phyloP scores from a whole-genome alignment of 1,140 invertebrate genomes.

The Polypedilum pembai region DNA sequence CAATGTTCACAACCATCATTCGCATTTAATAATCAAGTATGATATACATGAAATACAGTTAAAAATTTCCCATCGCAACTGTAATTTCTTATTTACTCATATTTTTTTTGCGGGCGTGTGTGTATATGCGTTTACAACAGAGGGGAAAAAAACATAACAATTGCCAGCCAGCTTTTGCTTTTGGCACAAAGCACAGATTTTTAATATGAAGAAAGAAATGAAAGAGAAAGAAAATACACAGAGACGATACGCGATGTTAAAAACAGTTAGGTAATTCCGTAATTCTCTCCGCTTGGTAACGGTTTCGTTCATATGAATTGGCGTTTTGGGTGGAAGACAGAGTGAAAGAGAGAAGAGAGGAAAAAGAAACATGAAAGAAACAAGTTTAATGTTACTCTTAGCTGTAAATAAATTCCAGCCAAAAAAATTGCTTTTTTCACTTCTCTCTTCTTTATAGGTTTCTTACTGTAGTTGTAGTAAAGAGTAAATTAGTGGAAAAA shows the following conservation, averaged over 20 bases:
- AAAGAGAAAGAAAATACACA: background rate
- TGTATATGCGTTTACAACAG: background rate
- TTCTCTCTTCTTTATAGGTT: background rate
- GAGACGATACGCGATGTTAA: background rate
- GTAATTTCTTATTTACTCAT: background rate
- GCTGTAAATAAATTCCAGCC: constrained; percentile 27
- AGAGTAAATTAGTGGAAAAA: too few relatives aligned
- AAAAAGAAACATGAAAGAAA: background rate
- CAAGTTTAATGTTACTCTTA: constrained; percentile 25
- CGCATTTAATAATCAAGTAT: background rate
- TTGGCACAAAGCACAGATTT: background rate
- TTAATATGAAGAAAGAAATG: background rate
- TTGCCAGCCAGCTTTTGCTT: background rate
- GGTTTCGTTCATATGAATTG: constrained; percentile 20
- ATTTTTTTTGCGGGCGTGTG: background rate
- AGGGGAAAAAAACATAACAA: background rate
- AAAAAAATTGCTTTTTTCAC: background rate
- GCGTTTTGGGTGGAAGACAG: background rate
- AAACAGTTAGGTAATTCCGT: constrained; percentile 27
- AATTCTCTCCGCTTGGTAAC: constrained; percentile 21
- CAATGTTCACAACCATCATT: background rate
- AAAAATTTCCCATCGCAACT: constrained; percentile 25
- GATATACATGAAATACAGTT: constrained; percentile 17
- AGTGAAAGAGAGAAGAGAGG: background rate
- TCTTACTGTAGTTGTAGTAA: too few relatives aligned